Percentiles rank a stretch among this genome's conserved stretches.
Conservation (phyloP, 2,113 vertebrate genomes). For the Hippocampus abdominalis region DNA sequence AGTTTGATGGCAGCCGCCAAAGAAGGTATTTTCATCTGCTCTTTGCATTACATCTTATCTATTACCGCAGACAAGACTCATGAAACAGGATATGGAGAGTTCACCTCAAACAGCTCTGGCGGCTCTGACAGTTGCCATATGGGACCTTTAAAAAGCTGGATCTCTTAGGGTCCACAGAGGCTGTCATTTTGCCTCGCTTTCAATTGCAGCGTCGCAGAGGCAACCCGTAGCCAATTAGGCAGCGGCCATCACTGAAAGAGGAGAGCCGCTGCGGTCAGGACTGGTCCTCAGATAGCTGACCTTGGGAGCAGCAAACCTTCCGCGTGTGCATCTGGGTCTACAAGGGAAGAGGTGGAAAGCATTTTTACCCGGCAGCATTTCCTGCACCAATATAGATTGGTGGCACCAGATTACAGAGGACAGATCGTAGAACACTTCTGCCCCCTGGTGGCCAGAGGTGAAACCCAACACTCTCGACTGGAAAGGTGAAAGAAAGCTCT, state of each 20-base stretch:
- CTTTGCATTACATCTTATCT: constrained; percentile 49
- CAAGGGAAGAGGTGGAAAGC: constrained; percentile 35
- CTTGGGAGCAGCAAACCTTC: constrained; percentile 42
- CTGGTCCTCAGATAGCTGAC: constrained; percentile 50
- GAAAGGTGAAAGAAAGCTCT: background rate
- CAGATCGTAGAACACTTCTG: constrained; percentile 50
- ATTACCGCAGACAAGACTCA: constrained; percentile 48
- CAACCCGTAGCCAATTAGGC: constrained; percentile 53
- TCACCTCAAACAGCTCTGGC: constrained; percentile 29
- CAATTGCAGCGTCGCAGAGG: constrained; percentile 34
- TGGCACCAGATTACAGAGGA: constrained; percentile 6
- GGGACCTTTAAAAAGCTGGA: constrained; percentile 49
- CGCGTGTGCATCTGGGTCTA: constrained; percentile 39
- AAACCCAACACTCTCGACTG: background rate
- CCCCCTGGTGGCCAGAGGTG: constrained; percentile 54
- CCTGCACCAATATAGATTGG: constrained; percentile 36
- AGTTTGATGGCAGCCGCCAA: constrained; percentile 40
- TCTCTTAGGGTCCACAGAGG: constrained; percentile 36
- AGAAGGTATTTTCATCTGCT: constrained; percentile 32
- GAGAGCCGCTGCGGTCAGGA: constrained; percentile 31
- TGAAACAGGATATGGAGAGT: constrained; percentile 44
- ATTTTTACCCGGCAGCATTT: constrained; percentile 31
- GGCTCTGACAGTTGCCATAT: constrained; percentile 48
- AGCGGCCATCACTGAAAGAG: constrained; percentile 30
- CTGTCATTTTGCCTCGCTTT: constrained; percentile 50